Evolutionary conservation across 2,113 vertebrate species (phyloP).

Genomic region (Bagarius yarrelli): DNA sequence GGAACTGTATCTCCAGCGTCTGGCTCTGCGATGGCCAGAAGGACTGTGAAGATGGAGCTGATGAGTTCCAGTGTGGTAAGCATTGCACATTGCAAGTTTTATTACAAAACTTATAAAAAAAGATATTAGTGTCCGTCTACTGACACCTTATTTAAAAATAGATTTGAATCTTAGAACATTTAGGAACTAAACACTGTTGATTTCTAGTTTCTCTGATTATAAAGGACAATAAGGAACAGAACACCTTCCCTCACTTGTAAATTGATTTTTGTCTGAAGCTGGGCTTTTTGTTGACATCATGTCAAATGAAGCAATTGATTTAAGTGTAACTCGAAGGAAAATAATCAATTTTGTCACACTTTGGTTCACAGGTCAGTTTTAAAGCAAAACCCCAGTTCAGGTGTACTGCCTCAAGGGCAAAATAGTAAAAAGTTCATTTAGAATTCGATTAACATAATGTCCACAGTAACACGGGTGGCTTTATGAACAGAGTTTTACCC

Average conservation of each 20-base stretch:
- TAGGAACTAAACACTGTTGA: neutral
- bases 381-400: conserved; percentile 11
- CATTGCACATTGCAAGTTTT: conserved; percentile 26
- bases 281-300: conserved; percentile 11
- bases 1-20: conserved; percentile 95
- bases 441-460: conserved; percentile 11
- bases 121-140: conserved; percentile 36
- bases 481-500: too few species aligned
- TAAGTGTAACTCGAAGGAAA: neutral
- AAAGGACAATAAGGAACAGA: neutral
- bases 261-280: conserved; percentile 5
- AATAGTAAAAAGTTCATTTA: conserved; percentile 8
- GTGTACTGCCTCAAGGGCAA: conserved; percentile 17
- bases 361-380: neutral
- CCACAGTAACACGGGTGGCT: too few species aligned
- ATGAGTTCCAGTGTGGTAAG: conserved; percentile 95
- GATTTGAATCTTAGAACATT: too few species aligned
- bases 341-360: too few species aligned
- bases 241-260: neutral
- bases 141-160: too few species aligned
- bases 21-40: conserved; percentile 98
- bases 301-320: conserved; percentile 10
- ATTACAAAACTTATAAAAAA: conserved; percentile 33
- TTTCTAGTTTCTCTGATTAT: neutral
- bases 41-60: conserved; percentile 94